phyloP scores from a whole-genome alignment of 2,888 invertebrate species.

The Drosophila seclusa region DNA sequence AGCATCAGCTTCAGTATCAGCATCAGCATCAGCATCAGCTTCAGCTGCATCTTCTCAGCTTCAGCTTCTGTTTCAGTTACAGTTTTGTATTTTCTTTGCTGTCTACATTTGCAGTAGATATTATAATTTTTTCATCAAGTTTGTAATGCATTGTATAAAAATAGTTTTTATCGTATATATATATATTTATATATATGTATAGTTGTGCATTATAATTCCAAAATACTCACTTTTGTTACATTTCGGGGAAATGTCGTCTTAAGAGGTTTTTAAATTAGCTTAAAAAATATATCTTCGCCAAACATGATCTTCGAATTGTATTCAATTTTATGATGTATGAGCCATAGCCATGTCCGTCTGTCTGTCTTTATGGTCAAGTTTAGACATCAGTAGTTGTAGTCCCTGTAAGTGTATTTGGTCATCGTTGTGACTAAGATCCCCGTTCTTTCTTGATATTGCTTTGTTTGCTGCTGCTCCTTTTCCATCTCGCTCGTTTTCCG shows the following conservation, averaged over 20 bases:
- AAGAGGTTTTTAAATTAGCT: neutral
- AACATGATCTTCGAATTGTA: neutral
- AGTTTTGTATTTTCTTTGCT: constrained; percentile 4
- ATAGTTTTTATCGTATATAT: neutral
- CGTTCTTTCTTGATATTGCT: neutral
- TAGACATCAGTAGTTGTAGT: neutral
- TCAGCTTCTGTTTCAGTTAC: constrained; percentile 14
- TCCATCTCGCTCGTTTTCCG: constrained; percentile 4
- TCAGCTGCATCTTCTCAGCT: constrained; percentile 8
- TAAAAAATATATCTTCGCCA: neutral
- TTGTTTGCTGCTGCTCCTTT: neutral
- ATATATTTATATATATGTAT: neutral
- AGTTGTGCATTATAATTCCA: neutral
- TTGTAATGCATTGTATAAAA: neutral
- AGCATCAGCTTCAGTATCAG: constrained; percentile 6
- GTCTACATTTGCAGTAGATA: neutral
- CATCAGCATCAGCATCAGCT: constrained; percentile 11
- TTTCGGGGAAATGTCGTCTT: neutral
- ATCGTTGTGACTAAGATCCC: neutral
- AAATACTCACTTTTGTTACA: neutral
- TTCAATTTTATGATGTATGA: neutral
- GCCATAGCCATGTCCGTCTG: neutral
- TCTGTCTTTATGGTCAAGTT: neutral
- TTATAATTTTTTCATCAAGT: neutral
- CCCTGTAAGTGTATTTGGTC: neutral